Base-by-base conservation (phyloP, 2,888 invertebrate species). In the Ditylenchus weischeri region DNA sequence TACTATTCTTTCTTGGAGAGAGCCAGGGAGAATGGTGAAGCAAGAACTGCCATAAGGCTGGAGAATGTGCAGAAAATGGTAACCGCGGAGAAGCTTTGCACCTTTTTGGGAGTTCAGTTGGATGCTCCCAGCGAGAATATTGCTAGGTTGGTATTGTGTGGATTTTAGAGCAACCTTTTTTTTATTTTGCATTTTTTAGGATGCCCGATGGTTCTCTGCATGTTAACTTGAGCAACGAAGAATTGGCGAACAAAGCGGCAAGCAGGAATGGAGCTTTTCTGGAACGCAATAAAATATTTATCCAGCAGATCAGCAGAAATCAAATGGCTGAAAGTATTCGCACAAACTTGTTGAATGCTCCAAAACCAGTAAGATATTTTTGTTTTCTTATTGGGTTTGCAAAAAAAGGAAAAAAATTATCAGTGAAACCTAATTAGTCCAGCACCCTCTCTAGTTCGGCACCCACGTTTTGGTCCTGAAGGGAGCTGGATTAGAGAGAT, bases 31-130 rank as follows among this genome's bases (percentile, higher is more conserved):
- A 50, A 62, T 47, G 49, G 49, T 13, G 50, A 62, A n/a, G 19
- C 18, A 23, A 62, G 18, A 11, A 29, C 62, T 36, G 48, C 49
- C 15, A 63, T 63, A 10, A 50, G 63, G 51, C 50, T 63, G 51
- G 63, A 54, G 36, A 63, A 63, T 36, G 63, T 63, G 11, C 63
- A 51, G 2, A 50, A 29, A 54, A 51, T 63, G 50, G 54, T 54
- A 21, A 54, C 29, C 19, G 63, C 63, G 19, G 63, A 63, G 49
- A 47, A 63, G 49, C 54, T 63, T 35, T 49, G 50, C 63, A 38
- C 23, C n/a, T 63, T 63, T 36, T 57, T 63, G 29, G 63, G 51
- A 1, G 63, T 63, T n/a, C 63, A 50, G n/a, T 54, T 63, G n/a
- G 19, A 29, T 51, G 21, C 19, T 18, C 63, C 63, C 15, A 29